Evolutionary conservation across 2,797 vertebrate species (phyloP).

Genomic region (Hyperoplus immaculatus): DNA sequence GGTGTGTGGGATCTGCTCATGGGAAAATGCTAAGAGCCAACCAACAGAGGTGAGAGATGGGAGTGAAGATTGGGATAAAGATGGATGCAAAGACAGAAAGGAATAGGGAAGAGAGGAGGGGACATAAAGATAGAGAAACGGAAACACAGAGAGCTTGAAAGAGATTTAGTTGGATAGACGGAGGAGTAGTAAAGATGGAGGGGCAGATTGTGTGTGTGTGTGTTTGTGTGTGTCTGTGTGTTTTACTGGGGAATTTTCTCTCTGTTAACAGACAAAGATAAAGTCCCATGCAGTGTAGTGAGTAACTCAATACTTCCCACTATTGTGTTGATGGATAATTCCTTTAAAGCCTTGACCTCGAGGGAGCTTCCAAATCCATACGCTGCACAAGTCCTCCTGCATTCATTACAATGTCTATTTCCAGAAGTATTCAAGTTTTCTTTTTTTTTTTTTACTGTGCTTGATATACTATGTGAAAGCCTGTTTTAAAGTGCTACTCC

Average conservation of each 20-base stretch:
- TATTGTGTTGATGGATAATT: conserved; percentile 19
- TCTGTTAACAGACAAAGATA: conserved; percentile 23
- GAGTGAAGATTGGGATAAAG: conserved; percentile 20
- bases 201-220: background rate
- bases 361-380: conserved; percentile 28
- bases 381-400: background rate
- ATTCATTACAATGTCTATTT: conserved; percentile 12
- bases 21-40: conserved; percentile 18
- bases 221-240: conserved; percentile 5
- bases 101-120: background rate
- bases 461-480: background rate
- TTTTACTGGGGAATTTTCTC: conserved; percentile 14
- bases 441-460: background rate
- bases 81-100: background rate
- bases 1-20: background rate
- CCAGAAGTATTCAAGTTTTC: background rate
- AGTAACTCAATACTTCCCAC: conserved; percentile 26
- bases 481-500: background rate
- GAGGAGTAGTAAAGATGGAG: background rate
- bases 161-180: background rate
- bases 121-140: background rate
- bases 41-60: conserved; percentile 28
- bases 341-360: conserved; percentile 4
- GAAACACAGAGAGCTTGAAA: background rate
- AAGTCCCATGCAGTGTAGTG: conserved; percentile 17